Conservation (phyloP, 2,113 vertebrate species). For the Callochromis pleurospilus region DNA sequence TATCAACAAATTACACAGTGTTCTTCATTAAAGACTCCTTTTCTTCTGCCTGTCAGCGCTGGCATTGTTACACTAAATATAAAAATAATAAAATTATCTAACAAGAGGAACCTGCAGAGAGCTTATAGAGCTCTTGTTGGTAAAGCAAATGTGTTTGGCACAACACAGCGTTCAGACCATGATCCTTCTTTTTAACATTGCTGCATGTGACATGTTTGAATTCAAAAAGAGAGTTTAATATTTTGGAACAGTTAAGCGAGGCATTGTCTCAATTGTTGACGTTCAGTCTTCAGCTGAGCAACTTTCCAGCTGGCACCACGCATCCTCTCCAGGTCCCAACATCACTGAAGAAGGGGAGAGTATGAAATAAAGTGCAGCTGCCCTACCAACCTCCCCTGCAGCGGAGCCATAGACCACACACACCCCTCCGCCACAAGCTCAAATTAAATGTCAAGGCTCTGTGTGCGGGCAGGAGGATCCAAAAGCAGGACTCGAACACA, state of each 20-base stretch:
- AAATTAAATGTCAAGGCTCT: background rate
- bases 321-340: background rate
- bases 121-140: background rate
- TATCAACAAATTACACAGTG: background rate
- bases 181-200: background rate
- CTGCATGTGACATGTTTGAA: background rate
- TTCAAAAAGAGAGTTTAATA: background rate
- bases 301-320: background rate
- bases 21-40: background rate
- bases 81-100: background rate
- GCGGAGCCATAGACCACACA: background rate
- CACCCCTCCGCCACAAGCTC: background rate
- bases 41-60: background rate
- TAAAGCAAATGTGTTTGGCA: background rate
- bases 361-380: background rate
- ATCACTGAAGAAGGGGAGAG: background rate
- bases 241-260: background rate
- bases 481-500: no score
- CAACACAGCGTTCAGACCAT: background rate
- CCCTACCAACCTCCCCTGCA: background rate
- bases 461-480: no score
- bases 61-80: background rate
- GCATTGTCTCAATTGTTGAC: background rate
- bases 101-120: background rate
- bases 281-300: background rate